Base-by-base conservation (phyloP, 2,797 vertebrate species). In the Siniperca undulata region DNA sequence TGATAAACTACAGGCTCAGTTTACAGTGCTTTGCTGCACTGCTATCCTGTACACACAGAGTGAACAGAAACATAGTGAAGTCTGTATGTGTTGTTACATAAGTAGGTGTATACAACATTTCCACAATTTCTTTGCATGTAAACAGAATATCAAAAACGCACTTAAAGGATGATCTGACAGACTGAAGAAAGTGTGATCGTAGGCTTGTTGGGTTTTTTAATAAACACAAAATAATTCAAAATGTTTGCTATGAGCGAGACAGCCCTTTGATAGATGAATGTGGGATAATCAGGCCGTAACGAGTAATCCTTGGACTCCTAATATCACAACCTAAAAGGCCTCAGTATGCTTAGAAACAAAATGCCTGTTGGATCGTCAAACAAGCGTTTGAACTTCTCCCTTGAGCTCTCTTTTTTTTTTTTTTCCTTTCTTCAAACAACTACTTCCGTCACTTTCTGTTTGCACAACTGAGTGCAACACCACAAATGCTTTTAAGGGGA, bases 361-460 rank as follows among this genome's bases (percentile, higher is more conserved):
- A 36, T 4, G 16, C 62, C 60, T 42, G 46, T 62, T 5, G 27
- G 24, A 68, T 76, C 56, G 20, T 74, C 71, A 61, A 76, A 62
- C 27, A 61, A 60, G 71, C 52, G 42, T 68, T 44, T 68, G 30
- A 67, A 73, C 61, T 12, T 82, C 79, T 78, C 79, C 70, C 14
- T 48, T 48, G 7, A 48, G 16, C 17, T 6, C 46, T 48, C 16
- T 48, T 19, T 17, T 17, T 19, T 48, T 30, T 30, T 17, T 17
- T 19, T 48, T 30, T 27, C 16, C 16, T 2, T 48, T 48, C 16
- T 48, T 48, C 16, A 48, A 16, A 48, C 14, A 48, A 48, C 46
- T 48, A 38, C 73, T 59, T 64, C 72, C 19, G 34, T 77, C 75
- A 40, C 34, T 42, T 86, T 67, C 71, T 10, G 40, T 55, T 59